These are phyloP conservation scores for Eonycteris spelaea DNA, from an alignment of 2,113 vertebrate species.

Conservation along the genomic window DNA sequence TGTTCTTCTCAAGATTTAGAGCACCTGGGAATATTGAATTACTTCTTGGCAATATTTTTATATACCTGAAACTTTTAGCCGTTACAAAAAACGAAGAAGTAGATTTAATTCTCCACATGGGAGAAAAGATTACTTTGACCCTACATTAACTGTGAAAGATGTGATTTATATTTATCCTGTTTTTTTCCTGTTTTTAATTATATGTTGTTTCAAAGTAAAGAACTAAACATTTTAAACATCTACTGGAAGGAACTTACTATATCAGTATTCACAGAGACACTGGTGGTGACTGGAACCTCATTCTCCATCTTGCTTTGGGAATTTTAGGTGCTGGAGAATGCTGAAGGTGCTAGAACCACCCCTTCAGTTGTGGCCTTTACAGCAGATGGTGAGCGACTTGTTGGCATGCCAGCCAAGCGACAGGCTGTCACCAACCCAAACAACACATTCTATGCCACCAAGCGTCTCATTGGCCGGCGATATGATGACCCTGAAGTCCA, in stretches of 20 bases:
- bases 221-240: background rate
- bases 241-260: background rate
- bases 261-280: background rate
- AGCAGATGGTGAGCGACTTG: constrained; percentile 92
- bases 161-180: background rate
- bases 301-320: constrained; percentile 8
- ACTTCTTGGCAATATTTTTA: background rate
- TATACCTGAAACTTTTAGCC: background rate
- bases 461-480: constrained; percentile 96
- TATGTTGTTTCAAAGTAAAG: background rate
- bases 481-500: constrained; percentile 95
- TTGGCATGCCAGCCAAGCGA: constrained; percentile 97
- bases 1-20: background rate
- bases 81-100: background rate
- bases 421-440: constrained; percentile 97
- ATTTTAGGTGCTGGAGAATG: constrained; percentile 94
- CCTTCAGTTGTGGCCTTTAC: constrained; percentile 97
- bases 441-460: constrained; percentile 98
- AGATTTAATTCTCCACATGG: background rate
- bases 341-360: constrained; percentile 96
- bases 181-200: background rate
- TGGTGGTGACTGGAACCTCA: background rate
- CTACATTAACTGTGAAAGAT: background rate
- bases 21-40: background rate
- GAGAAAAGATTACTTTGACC: background rate